Conservation (phyloP, 1,140 invertebrate genomes). For the Sinonovacula constricta region DNA sequence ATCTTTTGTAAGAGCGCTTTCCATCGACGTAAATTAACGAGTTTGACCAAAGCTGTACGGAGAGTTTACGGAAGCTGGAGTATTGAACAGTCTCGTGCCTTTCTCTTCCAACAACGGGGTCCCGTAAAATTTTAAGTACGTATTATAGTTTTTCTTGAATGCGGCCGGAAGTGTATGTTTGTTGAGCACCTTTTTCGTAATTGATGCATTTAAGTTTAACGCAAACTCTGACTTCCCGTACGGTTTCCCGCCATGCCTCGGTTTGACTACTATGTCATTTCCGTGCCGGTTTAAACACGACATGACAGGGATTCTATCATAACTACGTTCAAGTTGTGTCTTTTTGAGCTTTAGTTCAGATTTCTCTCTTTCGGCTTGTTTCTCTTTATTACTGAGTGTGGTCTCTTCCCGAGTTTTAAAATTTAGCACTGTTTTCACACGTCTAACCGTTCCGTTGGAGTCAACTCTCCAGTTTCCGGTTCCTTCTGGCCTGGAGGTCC, state of each 20-base stretch:
- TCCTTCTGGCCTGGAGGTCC: not conserved
- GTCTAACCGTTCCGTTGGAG: not conserved
- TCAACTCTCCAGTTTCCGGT: not conserved
- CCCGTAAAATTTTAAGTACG: constrained; percentile 35
- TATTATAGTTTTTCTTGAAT: constrained; percentile 43
- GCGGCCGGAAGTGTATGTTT: constrained; percentile 16
- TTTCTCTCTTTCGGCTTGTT: not conserved
- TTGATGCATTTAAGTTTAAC: constrained; percentile 29
- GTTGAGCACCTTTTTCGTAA: constrained; percentile 45
- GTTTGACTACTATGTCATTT: constrained; percentile 8
- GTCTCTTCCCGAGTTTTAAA: constrained; percentile 19
- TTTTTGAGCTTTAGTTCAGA: not conserved
- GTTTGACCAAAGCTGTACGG: no score
- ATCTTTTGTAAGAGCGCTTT: no score
- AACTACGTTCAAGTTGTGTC: constrained; percentile 23
- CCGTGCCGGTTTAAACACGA: constrained; percentile 17
- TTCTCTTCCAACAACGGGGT: constrained; percentile 20
- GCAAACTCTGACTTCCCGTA: constrained; percentile 39
- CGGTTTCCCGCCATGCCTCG: not conserved
- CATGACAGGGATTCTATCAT: constrained; percentile 6
- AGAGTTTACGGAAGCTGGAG: not conserved
- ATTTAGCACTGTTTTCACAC: not conserved
- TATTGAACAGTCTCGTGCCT: not conserved
- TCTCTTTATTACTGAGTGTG: not conserved
- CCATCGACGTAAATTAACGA: no score